phyloP scores from a whole-genome alignment of 2,797 vertebrate species.

The Moxostoma hubbsi region DNA sequence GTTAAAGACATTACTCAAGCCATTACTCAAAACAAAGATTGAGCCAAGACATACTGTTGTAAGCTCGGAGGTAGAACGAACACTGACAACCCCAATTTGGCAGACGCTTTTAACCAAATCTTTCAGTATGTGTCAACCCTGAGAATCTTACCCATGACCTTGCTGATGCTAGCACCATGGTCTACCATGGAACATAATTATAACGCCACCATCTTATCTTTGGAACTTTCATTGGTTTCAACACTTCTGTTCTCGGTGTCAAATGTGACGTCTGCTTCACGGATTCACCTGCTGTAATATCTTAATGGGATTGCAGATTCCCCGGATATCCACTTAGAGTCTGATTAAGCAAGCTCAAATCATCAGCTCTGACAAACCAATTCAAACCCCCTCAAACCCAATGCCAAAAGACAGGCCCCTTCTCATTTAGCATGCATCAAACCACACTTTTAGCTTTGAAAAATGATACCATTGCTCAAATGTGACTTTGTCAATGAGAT shows the following conservation, averaged over 20 bases:
- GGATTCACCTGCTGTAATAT: slow-evolving; percentile 74
- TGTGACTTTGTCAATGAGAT: background rate
- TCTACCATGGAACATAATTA: no score
- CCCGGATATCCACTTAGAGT: slow-evolving; percentile 78
- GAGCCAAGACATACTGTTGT: no score
- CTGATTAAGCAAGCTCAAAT: slow-evolving; percentile 78
- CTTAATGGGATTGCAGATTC: slow-evolving; percentile 76
- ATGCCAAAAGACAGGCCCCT: slow-evolving; percentile 34
- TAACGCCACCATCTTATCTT: background rate
- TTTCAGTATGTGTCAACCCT: no score
- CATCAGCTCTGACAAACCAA: slow-evolving; percentile 76
- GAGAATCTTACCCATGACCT: no score
- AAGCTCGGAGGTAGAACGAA: no score
- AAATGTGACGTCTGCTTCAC: slow-evolving; percentile 72
- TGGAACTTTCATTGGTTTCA: slow-evolving; percentile 26
- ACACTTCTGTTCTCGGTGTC: slow-evolving; percentile 37
- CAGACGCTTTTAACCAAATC: no score
- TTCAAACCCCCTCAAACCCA: slow-evolving; percentile 62
- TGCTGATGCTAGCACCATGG: no score
- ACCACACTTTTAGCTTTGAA: background rate
- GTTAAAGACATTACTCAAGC: no score
- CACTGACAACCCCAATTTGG: no score
- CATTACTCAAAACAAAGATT: no score
- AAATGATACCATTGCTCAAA: background rate
- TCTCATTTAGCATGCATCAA: background rate